Evolutionary conservation across 2,888 invertebrate genomes (phyloP), one percentile per base, ranked within the genome.

Genomic region (Copidosoma aretas): DNA sequence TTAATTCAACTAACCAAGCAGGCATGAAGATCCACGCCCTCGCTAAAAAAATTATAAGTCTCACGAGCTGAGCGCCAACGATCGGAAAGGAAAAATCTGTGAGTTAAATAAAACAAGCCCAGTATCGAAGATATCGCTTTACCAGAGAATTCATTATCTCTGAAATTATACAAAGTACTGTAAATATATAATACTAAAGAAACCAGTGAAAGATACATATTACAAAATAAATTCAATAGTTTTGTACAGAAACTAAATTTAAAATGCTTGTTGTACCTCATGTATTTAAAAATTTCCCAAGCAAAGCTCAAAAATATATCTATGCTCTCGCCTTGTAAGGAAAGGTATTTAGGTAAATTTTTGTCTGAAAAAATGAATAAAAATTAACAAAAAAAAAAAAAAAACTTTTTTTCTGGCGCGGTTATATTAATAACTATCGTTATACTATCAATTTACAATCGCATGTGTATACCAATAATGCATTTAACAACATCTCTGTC

Each of bases 231-330:
- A 32, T 32, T 8, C 3, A 32, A 51, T 43, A 51, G 10, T 39
- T 58, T 67, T 59, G 32, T 69, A 46, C 10, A 64, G 25, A 51
- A 58, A 59, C 1, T 15, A 53, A 67, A 14, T 52, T 21, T 59
- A 53, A 57, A 10, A 19, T 43, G 22, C 19, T 22, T 19, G 52
- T 53, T 41, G 49, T 79, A 81, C 81, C 79, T 78, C 51, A 75
- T 62, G 41, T 78, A 76, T 69, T 72, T 75, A 41, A 81, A 77
- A 71, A 78, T 75, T 71, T 80, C 75, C 77, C 78, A 80, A 49
- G 75, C 68, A 25, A 80, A 64, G 62, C 73, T 72, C 24, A 75
- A 60, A 70, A 79, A 75, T 68, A 78, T 68, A 22, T 73, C 54
- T 71, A 49, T 72, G 52, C 70, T 62, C 14, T 63, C 66, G 52